These are phyloP conservation scores for Drosophila villosipedis DNA, from an alignment of 2,888 invertebrate genomes.

Conservation along the genomic window DNA sequence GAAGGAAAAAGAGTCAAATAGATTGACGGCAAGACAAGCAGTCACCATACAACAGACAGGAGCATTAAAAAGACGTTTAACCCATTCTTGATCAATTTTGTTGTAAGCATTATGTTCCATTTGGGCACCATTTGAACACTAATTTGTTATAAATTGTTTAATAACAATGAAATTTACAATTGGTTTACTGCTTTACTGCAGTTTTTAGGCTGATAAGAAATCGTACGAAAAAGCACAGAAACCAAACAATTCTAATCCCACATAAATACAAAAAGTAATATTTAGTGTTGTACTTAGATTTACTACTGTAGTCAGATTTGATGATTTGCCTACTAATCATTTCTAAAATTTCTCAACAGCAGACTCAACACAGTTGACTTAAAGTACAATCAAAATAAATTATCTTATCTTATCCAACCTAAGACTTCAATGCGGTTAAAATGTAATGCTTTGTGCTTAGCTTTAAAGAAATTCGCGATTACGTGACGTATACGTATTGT, in stretches of 20 bases:
- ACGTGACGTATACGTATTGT: slow-evolving; percentile 56
- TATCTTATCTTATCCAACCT: background rate
- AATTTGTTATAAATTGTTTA: background rate
- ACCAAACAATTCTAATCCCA: background rate
- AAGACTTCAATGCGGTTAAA: slow-evolving; percentile 11
- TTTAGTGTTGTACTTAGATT: background rate
- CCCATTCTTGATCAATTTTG: slow-evolving; percentile 6
- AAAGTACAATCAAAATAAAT: slow-evolving; percentile 1
- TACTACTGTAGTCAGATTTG: background rate
- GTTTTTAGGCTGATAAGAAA: no score
- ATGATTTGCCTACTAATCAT: background rate
- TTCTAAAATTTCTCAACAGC: background rate
- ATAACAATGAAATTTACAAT: background rate
- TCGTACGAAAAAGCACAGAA: background rate
- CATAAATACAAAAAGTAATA: background rate
- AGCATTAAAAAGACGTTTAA: slow-evolving; percentile 38
- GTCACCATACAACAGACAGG: slow-evolving; percentile 38
- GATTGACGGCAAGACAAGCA: slow-evolving; percentile 48
- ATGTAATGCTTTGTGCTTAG: slow-evolving; percentile 15
- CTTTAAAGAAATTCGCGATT: slow-evolving; percentile 13
- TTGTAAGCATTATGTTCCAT: background rate
- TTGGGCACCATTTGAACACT: background rate
- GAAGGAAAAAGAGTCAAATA: slow-evolving; percentile 22
- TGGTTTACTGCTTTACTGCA: no score
- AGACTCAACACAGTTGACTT: background rate